Evolutionary conservation across 2,888 invertebrate genomes (phyloP), one percentile per base, ranked within the genome.

Genomic region (Chalcis sispes): DNA sequence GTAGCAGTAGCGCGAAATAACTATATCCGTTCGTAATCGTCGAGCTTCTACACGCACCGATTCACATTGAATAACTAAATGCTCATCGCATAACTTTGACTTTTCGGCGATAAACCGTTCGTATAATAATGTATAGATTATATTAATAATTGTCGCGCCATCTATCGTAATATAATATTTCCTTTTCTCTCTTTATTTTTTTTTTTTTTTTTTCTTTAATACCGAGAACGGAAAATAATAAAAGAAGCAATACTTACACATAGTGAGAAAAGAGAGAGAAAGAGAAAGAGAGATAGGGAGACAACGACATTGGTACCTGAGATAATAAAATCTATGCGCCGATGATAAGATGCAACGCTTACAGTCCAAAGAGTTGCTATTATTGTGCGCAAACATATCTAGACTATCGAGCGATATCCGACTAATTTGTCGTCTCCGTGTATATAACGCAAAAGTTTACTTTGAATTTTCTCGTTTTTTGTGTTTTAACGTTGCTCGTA

Each of bases 291-390:
- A 27, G 25, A 15, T 62, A 54, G 27, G 4, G 10, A 61, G 23
- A 65, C 72, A 36, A 15, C 61, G 65, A 69, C 58, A 73, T 59
- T 65, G 66, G 59, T 75, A 78, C 69, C 64, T 27, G 46, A 72
- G 72, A 78, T 75, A 75, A 75, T 72, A 71, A 72, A 78, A 69
- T 72, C 58, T 40, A 72, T 29, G 58, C 70, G 40, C 69, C 54
- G 56, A 69, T 15, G 72, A 75, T 75, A 75, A 75, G 72, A 46
- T 70, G 66, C 27, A 58, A 58, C 32, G 48, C 58, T 54, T 42
- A 48, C 42, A 25, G 8, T 18, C 59, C 32, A 25, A 64, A 69
- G 52, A 32, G 23, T 32, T n/a, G 18, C 2, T 58, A 64, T 25
- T 48, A 27, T 46, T 56, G 50, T 20, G n/a, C n/a, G 25, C 29